These are phyloP conservation scores for Cephus cinctus DNA, from an alignment of 1,140 invertebrate species.

Conservation along the genomic window DNA sequence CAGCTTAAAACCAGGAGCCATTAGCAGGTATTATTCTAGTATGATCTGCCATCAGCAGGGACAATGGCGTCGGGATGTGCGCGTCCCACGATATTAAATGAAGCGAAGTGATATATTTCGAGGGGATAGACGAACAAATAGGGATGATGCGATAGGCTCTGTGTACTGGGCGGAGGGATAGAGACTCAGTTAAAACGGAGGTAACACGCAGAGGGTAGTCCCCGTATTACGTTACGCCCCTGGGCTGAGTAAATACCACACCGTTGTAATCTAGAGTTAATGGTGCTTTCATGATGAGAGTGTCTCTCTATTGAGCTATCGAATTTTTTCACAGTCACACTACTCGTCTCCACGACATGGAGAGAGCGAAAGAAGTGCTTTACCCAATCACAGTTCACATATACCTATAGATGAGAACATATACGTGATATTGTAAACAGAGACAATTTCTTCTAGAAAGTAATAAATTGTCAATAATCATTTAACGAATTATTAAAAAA, in stretches of 20 bases:
- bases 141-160: conserved; percentile 27
- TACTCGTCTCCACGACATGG: too few relatives aligned
- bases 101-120: conserved; percentile 40
- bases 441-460: too few relatives aligned
- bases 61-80: conserved; percentile 27
- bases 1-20: conserved; percentile 34
- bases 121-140: conserved; percentile 31
- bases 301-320: neutral
- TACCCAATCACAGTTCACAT: too few relatives aligned
- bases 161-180: neutral
- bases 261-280: conserved; percentile 47
- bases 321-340: neutral
- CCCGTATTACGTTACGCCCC: conserved; percentile 38
- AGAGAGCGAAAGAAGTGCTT: too few relatives aligned
- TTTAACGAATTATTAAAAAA: neutral
- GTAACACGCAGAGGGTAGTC: neutral
- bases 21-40: conserved; percentile 46
- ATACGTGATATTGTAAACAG: too few relatives aligned
- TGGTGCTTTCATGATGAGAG: conserved; percentile 28
- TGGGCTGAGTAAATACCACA: conserved; percentile 40
- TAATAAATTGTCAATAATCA: neutral
- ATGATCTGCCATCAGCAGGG: conserved; percentile 35
- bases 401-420: too few relatives aligned
- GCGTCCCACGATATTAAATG: conserved; percentile 39
- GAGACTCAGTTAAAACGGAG: neutral